Base-by-base conservation (phyloP, 2,888 invertebrate species). In the Drosophila rellima region DNA sequence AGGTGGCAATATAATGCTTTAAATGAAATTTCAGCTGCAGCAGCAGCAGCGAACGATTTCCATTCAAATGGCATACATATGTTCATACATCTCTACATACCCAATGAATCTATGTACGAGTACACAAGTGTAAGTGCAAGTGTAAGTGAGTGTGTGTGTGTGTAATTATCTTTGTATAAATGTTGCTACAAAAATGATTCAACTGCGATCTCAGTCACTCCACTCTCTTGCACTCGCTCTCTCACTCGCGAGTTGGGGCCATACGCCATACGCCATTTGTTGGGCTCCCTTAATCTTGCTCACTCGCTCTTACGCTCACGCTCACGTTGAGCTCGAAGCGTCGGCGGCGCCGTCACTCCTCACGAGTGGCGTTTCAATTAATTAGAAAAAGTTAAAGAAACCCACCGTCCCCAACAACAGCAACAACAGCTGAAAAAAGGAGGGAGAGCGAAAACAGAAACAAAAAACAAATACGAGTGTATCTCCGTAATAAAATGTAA, bases 401-500 rank as follows among this genome's bases (percentile, higher is more conserved):
- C 74, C 78, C 72, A 73, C 55, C 40, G 29, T 15, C 26, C 23
- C 33, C 13, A 5, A n/a, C 35, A 2, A 2, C n/a, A 4, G 2
- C 35, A n/a, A 13, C 33, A 4, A 13, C 4, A 13, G 6, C 10
- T 18, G 23, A 8, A 20, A 59, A 57, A 66, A 39, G 70, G 74
- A 74, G 45, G 45, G 3, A 48, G 31, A 35, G 18, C 40, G 39
- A 70, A 33, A 55, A 48, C 23, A 72, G 74, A 73, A 80, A 48
- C 33, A 72, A 76, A 74, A 80, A 88, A 88, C 87, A 90, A 88
- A 89, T 35, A 35, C 35, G 35, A 35, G 35, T 88, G 35, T 88
- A 87, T 83, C 84, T 87, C 65, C 72, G 87, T 83, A 89, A 90
- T 90, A 90, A 89, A 90, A 90, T 80, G 90, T 80, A 84, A 82